These are phyloP conservation scores for Laspeyria flexula DNA, from an alignment of 2,888 invertebrate genomes.

Conservation along the genomic window DNA sequence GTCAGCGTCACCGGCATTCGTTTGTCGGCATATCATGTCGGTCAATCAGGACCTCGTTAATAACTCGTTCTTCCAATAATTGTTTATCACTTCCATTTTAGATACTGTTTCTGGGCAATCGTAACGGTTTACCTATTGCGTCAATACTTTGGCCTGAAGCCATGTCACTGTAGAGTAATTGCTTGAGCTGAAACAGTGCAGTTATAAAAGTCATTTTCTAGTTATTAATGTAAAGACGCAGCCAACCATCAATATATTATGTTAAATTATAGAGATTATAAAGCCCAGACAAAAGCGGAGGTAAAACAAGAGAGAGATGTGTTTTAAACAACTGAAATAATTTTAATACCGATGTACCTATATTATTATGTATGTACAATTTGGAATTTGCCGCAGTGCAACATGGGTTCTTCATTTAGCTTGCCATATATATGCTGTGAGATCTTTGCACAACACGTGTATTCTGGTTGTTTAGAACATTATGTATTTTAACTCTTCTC, in stretches of 20 bases:
- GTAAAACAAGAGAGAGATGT: too few relatives aligned
- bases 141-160: constrained; percentile 62
- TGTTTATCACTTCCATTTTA: constrained; percentile 34
- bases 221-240: background rate
- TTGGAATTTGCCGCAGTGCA: too few relatives aligned
- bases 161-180: constrained; percentile 47
- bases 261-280: too few relatives aligned
- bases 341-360: background rate
- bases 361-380: background rate
- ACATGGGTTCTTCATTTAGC: too few relatives aligned
- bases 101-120: constrained; percentile 25
- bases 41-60: constrained; percentile 40
- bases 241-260: too few relatives aligned
- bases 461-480: too few relatives aligned
- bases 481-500: too few relatives aligned
- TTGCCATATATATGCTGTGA: too few relatives aligned
- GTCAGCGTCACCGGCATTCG: constrained; percentile 21
- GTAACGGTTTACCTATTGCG: constrained; percentile 52
- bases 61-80: constrained; percentile 37
- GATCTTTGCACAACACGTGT: too few relatives aligned
- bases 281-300: too few relatives aligned
- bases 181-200: constrained; percentile 12
- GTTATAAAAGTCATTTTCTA: constrained; percentile 15
- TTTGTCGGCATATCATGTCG: constrained; percentile 19
- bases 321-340: too few relatives aligned